phyloP scores from a whole-genome alignment of 2,888 invertebrate genomes.

The Acronicta psi region DNA sequence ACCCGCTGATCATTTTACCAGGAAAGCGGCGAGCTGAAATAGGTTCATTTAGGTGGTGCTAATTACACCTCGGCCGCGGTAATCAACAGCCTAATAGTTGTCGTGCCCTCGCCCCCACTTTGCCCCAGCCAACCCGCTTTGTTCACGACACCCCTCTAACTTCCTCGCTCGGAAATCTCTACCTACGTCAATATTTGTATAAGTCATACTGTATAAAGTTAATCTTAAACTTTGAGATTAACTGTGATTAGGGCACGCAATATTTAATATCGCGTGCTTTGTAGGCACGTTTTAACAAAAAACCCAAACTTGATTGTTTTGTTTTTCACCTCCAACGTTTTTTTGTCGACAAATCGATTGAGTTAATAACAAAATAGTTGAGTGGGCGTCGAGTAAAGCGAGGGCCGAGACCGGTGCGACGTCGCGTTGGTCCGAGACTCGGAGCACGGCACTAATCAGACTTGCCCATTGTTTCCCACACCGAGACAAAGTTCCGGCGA shows the following conservation, averaged over 20 bases:
- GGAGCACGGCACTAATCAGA: slow-evolving; percentile 67
- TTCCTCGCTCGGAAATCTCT: slow-evolving; percentile 58
- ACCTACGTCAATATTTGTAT: slow-evolving; percentile 50
- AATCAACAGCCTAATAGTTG: slow-evolving; percentile 81
- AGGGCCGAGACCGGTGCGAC: slow-evolving; percentile 20
- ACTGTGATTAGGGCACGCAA: slow-evolving; percentile 31
- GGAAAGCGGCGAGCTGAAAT: slow-evolving; percentile 74
- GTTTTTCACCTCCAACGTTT: slow-evolving; percentile 46
- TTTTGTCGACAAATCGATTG: slow-evolving; percentile 59
- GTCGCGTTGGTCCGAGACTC: slow-evolving; percentile 39
- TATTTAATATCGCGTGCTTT: slow-evolving; percentile 38
- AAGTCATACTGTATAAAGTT: slow-evolving; percentile 44
- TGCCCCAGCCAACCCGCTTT: slow-evolving; percentile 51
- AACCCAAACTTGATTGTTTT: slow-evolving; percentile 42
- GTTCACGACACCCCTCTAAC: slow-evolving; percentile 57
- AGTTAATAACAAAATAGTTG: slow-evolving; percentile 58
- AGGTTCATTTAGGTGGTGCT: slow-evolving; percentile 83
- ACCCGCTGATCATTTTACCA: slow-evolving; percentile 68
- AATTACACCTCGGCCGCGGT: slow-evolving; percentile 78
- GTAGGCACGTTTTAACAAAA: slow-evolving; percentile 20
- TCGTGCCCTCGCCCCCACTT: slow-evolving; percentile 62
- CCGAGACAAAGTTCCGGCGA: slow-evolving; percentile 67
- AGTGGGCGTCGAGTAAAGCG: slow-evolving; percentile 54
- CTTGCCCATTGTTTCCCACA: slow-evolving; percentile 72
- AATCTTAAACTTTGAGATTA: slow-evolving; percentile 51